Conservation (phyloP, 2,888 invertebrate species). For the Megalurothrips usitatus region DNA sequence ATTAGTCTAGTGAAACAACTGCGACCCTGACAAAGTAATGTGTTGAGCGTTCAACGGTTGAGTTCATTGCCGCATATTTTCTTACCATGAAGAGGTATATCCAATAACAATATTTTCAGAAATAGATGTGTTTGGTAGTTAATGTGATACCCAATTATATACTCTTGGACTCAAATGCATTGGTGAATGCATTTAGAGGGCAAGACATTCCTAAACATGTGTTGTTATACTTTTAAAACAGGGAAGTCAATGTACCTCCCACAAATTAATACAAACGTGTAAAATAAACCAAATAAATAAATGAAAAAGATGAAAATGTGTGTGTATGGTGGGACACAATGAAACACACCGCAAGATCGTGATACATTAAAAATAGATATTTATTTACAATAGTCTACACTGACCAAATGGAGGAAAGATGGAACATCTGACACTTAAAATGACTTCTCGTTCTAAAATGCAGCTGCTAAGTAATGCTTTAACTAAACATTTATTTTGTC, state of each 20-base stretch:
- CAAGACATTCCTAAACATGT: too few relatives aligned
- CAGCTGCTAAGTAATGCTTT: conserved; percentile 17
- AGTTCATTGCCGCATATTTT: conserved; percentile 2
- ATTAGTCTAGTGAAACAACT: too few relatives aligned
- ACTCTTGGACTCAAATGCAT: background rate
- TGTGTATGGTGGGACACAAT: background rate
- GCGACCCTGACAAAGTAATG: background rate
- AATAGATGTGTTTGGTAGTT: background rate
- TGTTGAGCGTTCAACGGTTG: background rate
- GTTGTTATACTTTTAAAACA: too few relatives aligned
- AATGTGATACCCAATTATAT: background rate
- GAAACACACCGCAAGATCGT: background rate
- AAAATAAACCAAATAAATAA: too few relatives aligned
- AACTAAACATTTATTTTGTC: background rate
- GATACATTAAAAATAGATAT: conserved; percentile 17
- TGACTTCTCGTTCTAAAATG: conserved; percentile 22
- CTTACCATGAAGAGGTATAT: background rate
- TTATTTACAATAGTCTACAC: conserved; percentile 2
- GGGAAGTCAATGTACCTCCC: too few relatives aligned
- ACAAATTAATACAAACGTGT: too few relatives aligned
- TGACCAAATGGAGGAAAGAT: background rate
- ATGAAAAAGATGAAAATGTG: background rate
- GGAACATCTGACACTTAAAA: conserved; percentile 20
- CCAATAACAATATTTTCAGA: background rate
- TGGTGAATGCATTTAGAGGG: too few relatives aligned